Base-by-base conservation (phyloP, 1,140 invertebrate genomes). In the Neodiprion lecontei region DNA sequence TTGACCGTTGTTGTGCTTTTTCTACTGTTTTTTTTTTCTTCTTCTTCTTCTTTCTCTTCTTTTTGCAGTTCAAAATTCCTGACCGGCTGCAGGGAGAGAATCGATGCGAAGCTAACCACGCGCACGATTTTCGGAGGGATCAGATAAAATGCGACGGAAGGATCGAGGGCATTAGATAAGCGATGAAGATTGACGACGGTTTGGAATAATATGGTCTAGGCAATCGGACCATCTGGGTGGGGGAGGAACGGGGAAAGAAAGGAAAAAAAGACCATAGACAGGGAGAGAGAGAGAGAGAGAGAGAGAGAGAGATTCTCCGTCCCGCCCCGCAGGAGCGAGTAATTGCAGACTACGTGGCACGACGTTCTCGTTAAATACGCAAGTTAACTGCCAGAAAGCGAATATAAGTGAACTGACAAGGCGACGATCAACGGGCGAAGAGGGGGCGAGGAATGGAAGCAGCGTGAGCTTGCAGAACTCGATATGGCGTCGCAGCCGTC, bases 301-400 rank as follows among this genome's bases (percentile, higher is more conserved):
- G 53, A 5, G 28, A 5, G 28, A 5, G 2, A 40, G 28, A 5
- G 5, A 40, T 40, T 40, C 11, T 17, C n/a, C 53, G 53, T 14
- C 3, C 53, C 53, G n/a, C 53, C 53, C 53, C n/a, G 53, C 11
- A 61, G n/a, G 28, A 40, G 53, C 53, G 4, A 12, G 53, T 61
- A 61, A 61, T 61, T 61, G 53, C 11, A 12, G 53, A 61, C 53
- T 12, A 9, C 53, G 53, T 9, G 53, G 53, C 53, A 61, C 53
- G 53, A 5, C 53, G 53, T 61, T 9, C 53, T 61, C 53, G 53
- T 61, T 61, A 61, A 61, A 61, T 61, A 61, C 53, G 53, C 9
- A 61, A 61, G n/a, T 61, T 61, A 61, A 61, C 53, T 61, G 53
- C 5, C 53, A 61, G 53, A 61, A 61, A 61, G n/a, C 53, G 53